These are phyloP conservation scores for Cranoglanis bouderius DNA, from an alignment of 2,113 vertebrate genomes.

Conservation along the genomic window DNA sequence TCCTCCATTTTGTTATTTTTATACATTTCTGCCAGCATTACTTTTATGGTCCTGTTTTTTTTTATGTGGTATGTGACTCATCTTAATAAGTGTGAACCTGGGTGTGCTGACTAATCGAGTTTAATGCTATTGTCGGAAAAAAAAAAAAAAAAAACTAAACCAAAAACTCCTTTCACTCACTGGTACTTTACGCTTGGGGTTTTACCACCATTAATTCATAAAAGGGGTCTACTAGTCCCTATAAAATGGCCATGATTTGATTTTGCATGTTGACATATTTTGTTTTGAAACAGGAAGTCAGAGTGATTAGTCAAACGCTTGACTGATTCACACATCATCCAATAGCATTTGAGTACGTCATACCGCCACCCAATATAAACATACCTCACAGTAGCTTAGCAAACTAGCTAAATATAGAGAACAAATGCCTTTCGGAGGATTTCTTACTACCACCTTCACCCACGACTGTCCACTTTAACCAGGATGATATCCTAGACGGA, in stretches of 20 bases:
- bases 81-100: background rate
- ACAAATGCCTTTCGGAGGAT: background rate
- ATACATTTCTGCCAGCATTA: background rate
- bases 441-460: background rate
- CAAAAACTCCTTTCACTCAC: background rate
- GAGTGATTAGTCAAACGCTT: background rate
- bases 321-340: background rate
- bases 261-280: background rate
- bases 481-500: background rate
- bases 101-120: background rate
- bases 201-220: background rate
- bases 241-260: background rate
- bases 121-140: background rate
- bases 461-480: background rate
- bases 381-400: background rate
- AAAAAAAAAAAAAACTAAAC: background rate
- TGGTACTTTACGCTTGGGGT: background rate
- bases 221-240: background rate
- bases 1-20: background rate
- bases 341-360: background rate
- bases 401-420: background rate
- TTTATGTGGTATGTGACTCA: background rate
- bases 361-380: background rate
- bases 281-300: background rate
- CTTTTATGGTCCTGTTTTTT: background rate